Conservation (phyloP, 2,797 vertebrate genomes). For the Chelidonichthys spinosus region DNA sequence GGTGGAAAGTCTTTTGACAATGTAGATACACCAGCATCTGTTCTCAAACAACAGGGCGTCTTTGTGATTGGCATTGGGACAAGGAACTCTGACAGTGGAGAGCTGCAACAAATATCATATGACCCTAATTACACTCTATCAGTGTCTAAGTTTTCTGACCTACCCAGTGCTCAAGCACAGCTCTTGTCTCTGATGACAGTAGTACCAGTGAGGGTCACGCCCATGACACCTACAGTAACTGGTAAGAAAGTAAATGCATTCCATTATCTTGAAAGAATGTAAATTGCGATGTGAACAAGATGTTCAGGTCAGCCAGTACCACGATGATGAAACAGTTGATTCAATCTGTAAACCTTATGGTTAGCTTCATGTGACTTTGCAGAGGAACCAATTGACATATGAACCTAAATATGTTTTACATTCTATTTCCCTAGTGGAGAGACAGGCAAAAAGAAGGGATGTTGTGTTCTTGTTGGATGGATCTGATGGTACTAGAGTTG, state of each 20-base stretch:
- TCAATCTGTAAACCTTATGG: background rate
- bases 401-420: background rate
- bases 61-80: slow-evolving; percentile 75
- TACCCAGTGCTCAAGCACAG: slow-evolving; percentile 34
- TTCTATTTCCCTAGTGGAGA: background rate
- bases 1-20: slow-evolving; percentile 84
- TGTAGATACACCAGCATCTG: slow-evolving; percentile 68
- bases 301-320: too few relatives aligned
- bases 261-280: background rate
- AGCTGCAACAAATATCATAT: slow-evolving; percentile 53
- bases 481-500: slow-evolving; percentile 48
- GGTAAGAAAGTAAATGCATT: background rate
- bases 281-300: too few relatives aligned
- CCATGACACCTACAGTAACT: background rate
- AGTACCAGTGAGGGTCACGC: background rate
- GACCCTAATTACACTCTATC: slow-evolving; percentile 16
- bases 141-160: slow-evolving; percentile 53
- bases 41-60: slow-evolving; percentile 83
- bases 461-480: slow-evolving; percentile 55
- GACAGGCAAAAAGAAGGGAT: background rate
- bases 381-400: background rate
- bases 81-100: slow-evolving; percentile 44
- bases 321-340: background rate
- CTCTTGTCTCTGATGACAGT: background rate
- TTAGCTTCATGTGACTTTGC: background rate